These are phyloP conservation scores for Sturnira hondurensis DNA, from an alignment of 2,113 vertebrate species.

Conservation along the genomic window DNA sequence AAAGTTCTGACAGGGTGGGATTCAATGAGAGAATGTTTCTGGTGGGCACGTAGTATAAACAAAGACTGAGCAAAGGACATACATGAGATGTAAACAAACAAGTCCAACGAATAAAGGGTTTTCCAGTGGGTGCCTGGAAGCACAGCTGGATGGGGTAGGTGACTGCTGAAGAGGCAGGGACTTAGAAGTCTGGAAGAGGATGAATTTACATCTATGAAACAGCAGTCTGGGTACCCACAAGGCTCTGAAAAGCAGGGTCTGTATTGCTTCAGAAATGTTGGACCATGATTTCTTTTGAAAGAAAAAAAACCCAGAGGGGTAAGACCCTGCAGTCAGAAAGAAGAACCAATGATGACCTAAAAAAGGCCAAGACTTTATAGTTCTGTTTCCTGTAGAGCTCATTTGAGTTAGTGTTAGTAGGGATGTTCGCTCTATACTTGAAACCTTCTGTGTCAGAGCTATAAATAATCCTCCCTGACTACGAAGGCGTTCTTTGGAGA, in stretches of 20 bases:
- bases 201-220: neutral
- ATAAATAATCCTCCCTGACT: conserved; percentile 49
- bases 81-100: neutral
- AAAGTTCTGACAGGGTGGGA: neutral
- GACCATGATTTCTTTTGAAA: neutral
- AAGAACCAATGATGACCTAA: neutral
- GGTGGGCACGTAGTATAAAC: neutral
- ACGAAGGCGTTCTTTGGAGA: conserved; percentile 25
- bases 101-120: neutral
- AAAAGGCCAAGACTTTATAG: neutral
- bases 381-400: neutral
- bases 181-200: neutral
- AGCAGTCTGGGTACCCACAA: neutral
- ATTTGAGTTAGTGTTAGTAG: conserved; percentile 36
- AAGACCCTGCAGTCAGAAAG: neutral
- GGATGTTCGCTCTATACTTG: neutral
- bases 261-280: neutral
- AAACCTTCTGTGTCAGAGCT: conserved; percentile 52
- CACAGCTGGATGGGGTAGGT: neutral
- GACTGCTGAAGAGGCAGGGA: neutral
- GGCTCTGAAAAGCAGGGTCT: neutral
- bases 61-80: neutral
- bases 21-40: neutral
- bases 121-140: neutral
- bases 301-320: neutral